Base-by-base conservation (phyloP, 2,888 invertebrate species). In the Theretra japonica region DNA sequence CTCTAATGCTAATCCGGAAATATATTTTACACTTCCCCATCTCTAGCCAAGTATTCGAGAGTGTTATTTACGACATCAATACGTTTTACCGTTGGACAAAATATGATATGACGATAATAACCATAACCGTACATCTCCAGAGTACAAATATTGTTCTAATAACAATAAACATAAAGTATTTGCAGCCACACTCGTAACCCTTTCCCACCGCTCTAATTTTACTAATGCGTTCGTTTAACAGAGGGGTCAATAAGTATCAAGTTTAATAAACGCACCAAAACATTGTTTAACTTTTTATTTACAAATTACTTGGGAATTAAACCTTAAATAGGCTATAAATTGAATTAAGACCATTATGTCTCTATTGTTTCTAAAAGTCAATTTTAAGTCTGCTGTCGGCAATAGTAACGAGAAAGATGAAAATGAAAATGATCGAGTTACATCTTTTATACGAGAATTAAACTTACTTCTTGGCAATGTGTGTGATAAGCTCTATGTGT, bases 181-280 rank as follows among this genome's bases (percentile, higher is more conserved):
- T 84, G 85, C 85, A 80, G 84, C 79, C 80, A 77, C 77, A 78
- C 76, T 76, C 78, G 76, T 82, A 93, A 93, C 94, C 94, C 92
- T 93, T 94, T 94, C 94, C 93, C 94, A 94, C 92, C 91, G 90
- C 92, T 94, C 94, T 94, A 93, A 91, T 93, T 94, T 94, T 93
- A 93, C 94, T 93, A 93, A 93, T 92, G 92, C 88, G 87, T 83
- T 87, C 86, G 75, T 82, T 84, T 83, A 87, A 88, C 86, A 86
- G 85, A 85, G 89, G 92, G 93, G 92, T 87, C 86, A 88, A 79
- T 87, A 87, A 88, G 86, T 88, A 88, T 87, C 83, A 82, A 78
- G 84, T 89, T 88, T 88, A 89, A 91, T 89, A 91, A 88, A 91
- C 81, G 88, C 87, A 87, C 88, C 86, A 83, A 87, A 90, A 88